Evolutionary conservation across 2,797 vertebrate genomes (phyloP).

Genomic region (Tiaroga cobitis): DNA sequence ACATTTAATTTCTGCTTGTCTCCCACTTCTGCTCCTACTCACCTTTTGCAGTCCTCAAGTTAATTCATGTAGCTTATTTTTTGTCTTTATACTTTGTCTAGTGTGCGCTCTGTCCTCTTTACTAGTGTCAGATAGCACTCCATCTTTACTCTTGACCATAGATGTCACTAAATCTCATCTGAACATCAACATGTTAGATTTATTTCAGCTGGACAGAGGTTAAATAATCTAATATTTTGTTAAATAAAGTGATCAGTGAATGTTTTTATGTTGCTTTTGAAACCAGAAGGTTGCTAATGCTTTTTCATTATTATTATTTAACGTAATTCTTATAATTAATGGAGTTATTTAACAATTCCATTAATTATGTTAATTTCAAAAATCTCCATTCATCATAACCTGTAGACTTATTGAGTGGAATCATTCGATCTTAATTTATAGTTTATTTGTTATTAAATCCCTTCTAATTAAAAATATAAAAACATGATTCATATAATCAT

Average conservation of each 20-base stretch:
- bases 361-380: background rate
- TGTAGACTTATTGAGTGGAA: background rate
- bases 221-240: background rate
- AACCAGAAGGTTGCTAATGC: background rate
- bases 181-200: background rate
- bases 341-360: background rate
- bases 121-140: background rate
- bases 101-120: background rate
- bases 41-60: conserved; percentile 17
- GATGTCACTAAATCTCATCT: background rate
- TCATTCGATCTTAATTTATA: background rate
- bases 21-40: conserved; percentile 34
- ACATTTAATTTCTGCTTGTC: conserved; percentile 58
- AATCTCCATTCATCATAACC: background rate
- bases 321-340: background rate
- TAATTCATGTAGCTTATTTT: conserved; percentile 2
- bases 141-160: conserved; percentile 14
- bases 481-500: background rate
- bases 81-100: conserved; percentile 12
- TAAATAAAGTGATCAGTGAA: background rate
- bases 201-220: conserved; percentile 6
- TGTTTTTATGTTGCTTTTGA: background rate
- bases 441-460: background rate
- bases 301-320: background rate
- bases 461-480: background rate